Evolutionary conservation across 2,797 vertebrate species (phyloP), one percentile per base, ranked within the genome.

Genomic region (Malacoctenus gilli): DNA sequence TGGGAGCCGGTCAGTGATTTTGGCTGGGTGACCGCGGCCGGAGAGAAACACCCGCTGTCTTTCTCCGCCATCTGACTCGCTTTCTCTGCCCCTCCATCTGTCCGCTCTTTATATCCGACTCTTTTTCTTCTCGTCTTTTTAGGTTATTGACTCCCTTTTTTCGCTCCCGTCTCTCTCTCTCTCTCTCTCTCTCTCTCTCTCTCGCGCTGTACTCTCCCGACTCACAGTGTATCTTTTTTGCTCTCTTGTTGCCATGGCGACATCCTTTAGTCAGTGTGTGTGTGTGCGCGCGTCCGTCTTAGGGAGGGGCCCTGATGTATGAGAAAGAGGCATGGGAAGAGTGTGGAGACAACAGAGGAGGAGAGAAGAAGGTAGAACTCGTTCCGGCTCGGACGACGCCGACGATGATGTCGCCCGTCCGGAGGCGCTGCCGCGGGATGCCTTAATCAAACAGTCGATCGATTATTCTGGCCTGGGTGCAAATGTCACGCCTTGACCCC

Each of bases 191-290:
- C 59, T 78, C 74, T 59, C 73, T 59, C 78, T 83, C 55, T 43
- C 25, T 79, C 67, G 68, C 38, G 40, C 72, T 84, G 62, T 83
- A 55, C 77, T 73, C 66, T 79, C 73, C 61, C 57, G 73, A 64
- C 60, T 56, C 68, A 54, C 75, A 60, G 72, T 72, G 68, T 49
- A 54, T 76, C 66, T 72, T 77, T 78, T 73, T 72, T 75, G 72
- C 82, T 79, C 77, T 85, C 83, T 65, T 88, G 92, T 93, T 92
- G 89, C 90, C 82, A 92, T 92, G 90, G 91, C 49, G 87, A 92
- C 87, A 71, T 79, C 72, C 77, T 66, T 79, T 82, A 80, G 79
- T 83, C 81, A 56, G 82, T 38, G 63, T 63, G 77, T 72, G 77
- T 59, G 75, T 84, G 82, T 38, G 63, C 61, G 77, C 71, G 77